These are phyloP conservation scores for Tetragonula carbonaria DNA, from an alignment of 2,888 invertebrate genomes.

Conservation along the genomic window DNA sequence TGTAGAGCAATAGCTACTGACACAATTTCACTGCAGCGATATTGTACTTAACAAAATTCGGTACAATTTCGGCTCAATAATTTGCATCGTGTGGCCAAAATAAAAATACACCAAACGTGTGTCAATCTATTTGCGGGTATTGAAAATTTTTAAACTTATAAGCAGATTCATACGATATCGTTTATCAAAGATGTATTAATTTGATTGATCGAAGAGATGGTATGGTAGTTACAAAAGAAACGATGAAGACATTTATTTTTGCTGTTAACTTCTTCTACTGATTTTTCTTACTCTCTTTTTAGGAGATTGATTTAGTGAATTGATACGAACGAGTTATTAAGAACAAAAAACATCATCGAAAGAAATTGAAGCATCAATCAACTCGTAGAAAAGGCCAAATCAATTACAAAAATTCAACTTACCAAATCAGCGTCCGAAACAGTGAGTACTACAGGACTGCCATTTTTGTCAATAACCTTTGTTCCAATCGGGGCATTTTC, in stretches of 20 bases:
- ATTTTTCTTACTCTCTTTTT: neutral
- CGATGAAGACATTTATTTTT: neutral
- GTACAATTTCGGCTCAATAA: too few species aligned
- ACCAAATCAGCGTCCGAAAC: constrained; percentile 95
- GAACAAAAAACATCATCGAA: neutral
- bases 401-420: constrained; percentile 78
- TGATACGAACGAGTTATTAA: constrained; percentile 20
- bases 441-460: constrained; percentile 89
- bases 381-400: constrained; percentile 30
- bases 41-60: too few species aligned
- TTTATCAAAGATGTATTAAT: neutral
- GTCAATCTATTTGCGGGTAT: constrained; percentile 30
- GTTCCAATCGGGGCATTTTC: constrained; percentile 95
- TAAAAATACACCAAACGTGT: neutral
- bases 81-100: neutral
- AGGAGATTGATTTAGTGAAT: neutral
- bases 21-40: too few species aligned
- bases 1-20: too few species aligned
- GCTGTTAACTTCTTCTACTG: neutral
- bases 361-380: constrained; percentile 39
- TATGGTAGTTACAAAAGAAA: neutral
- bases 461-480: constrained; percentile 88
- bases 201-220: neutral
- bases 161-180: neutral
- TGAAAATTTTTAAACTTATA: neutral